Evolutionary conservation across 1,140 invertebrate genomes (phyloP).

Genomic region (Lordiphosa stackelbergi): DNA sequence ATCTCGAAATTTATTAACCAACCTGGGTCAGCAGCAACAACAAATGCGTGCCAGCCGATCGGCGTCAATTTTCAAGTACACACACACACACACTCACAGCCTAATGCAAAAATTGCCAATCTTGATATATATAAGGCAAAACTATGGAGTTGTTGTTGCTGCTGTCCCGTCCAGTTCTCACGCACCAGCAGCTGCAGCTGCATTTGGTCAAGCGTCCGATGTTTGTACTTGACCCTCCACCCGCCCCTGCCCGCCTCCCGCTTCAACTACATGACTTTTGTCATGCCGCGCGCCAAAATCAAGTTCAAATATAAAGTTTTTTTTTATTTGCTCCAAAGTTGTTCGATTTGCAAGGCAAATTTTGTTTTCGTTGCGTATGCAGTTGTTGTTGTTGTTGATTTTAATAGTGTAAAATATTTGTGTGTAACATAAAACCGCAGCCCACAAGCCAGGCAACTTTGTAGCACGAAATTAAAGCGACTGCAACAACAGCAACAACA

Average conservation of each 20-base stretch:
- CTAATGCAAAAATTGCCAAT: conserved; percentile 69
- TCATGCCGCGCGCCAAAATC: conserved; percentile 64
- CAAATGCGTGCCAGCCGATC: conserved; percentile 70
- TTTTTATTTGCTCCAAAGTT: conserved; percentile 21
- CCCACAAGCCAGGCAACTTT: conserved; percentile 31
- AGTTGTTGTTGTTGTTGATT: conserved; percentile 42
- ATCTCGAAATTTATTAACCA: conserved; percentile 75
- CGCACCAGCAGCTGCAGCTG: conserved; percentile 62
- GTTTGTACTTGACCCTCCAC: conserved; percentile 47
- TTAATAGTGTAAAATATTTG: conserved; percentile 64
- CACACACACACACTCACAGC: conserved; percentile 18
- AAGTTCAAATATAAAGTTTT: conserved; percentile 60
- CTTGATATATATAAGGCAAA: conserved; percentile 72
- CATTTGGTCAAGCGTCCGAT: conserved; percentile 50
- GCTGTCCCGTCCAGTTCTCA: conserved; percentile 58
- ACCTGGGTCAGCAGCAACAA: conserved; percentile 36
- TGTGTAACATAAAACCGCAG: conserved; percentile 70
- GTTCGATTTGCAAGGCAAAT: conserved; percentile 68
- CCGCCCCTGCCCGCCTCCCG: conserved; percentile 29
- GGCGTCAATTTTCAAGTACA: conserved; percentile 72
- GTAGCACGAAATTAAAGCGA: conserved; percentile 46
- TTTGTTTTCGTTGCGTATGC: conserved; percentile 24
- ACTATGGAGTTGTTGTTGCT: conserved; percentile 18
- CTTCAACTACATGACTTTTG: conserved; percentile 48
- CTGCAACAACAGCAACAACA: conserved; percentile 34